These are phyloP conservation scores for Florisuga fusca DNA, from an alignment of 2,797 vertebrate genomes.

Conservation along the genomic window DNA sequence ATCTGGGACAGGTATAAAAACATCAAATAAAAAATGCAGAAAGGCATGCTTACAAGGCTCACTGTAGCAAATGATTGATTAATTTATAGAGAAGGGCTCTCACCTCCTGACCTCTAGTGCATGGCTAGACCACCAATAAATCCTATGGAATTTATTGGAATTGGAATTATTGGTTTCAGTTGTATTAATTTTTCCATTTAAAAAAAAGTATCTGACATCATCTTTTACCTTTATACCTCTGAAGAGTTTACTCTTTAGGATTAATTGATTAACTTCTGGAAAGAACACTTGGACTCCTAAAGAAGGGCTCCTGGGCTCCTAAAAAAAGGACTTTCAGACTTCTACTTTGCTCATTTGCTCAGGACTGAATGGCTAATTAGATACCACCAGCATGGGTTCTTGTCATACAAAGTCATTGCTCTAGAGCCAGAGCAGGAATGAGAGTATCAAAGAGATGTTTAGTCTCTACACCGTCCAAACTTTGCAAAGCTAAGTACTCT, in stretches of 20 bases:
- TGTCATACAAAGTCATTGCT: background rate
- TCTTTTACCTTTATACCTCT: background rate
- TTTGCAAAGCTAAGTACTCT: background rate
- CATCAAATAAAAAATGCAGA: background rate
- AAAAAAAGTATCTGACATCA: background rate
- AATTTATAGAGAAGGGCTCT: background rate
- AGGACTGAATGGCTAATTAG: background rate
- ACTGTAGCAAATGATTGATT: background rate
- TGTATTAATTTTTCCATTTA: background rate
- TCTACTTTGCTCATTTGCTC: background rate
- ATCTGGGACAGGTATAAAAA: background rate
- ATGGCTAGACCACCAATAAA: background rate
- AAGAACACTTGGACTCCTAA: background rate
- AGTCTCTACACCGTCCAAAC: background rate
- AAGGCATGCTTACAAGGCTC: background rate
- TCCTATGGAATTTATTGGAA: background rate
- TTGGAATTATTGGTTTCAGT: background rate
- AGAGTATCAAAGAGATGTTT: background rate
- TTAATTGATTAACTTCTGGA: background rate
- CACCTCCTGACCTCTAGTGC: background rate
- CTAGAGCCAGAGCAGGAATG: background rate
- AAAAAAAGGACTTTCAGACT: background rate
- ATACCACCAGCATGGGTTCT: fast-evolving
- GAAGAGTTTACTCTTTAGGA: background rate
- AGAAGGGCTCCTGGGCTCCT: background rate